Evolutionary conservation across 2,888 invertebrate species (phyloP), one percentile per base, ranked within the genome.

Genomic region (Drosophila kokeensis): DNA sequence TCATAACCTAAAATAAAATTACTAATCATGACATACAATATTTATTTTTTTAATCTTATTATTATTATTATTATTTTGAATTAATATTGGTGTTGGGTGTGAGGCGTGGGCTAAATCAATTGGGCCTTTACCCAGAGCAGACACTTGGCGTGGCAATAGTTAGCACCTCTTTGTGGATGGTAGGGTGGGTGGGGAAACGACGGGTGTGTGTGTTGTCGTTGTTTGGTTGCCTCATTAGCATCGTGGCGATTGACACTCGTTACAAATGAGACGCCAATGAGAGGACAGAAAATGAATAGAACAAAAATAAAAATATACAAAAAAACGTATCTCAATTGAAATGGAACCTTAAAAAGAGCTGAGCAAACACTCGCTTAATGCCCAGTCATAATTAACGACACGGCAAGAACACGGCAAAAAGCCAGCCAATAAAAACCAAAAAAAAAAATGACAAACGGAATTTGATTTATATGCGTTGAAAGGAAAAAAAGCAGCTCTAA

Each of bases 251-350:
- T 77, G 77, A 63, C 77, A 77, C 66, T 50, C 59, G 49, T 66
- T 62, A 67, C 73, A 77, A 77, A 77, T 58, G 77, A 69, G 60
- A 67, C 53, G 58, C 62, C 63, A 48, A 77, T 77, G 77, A 77
- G 77, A 40, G 58, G 60, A 54, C 77, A 77, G 29, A 76, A 76
- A 71, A 61, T 27, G 24, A 24, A 32, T 32, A 32, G 32, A 32
- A 32, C 7, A 8, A 42, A 27, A 53, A 18, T 38, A 13, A 42
- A 49, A 34, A 42, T 24, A 42, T 42, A n/a, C n/a, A n/a, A 49
- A 30, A 34, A 64, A 64, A 53, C 69, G 53, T 32, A 60, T 50
- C 64, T 59, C 68, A 76, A 69, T 73, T 73, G 63, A 53, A 77
- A 77, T 61, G 50, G 60, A 30, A 32, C 55, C 69, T 69, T 3